Percentiles rank a stretch among this genome's conserved stretches.
Evolutionary conservation across 2,797 vertebrate species (phyloP).

Genomic region (Glyptemys insculpta): DNA sequence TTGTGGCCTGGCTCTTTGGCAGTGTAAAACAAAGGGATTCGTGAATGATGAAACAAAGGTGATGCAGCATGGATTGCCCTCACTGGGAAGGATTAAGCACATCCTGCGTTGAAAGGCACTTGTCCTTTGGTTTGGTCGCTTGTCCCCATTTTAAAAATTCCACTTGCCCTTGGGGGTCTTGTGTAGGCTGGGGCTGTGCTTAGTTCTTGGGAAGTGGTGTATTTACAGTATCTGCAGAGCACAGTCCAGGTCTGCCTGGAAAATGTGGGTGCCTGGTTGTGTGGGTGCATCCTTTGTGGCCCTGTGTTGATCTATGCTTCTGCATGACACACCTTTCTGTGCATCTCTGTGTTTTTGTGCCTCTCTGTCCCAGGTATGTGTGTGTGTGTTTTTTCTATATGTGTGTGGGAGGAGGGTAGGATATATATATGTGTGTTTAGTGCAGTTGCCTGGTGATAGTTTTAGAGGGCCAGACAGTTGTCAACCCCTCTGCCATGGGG

Average conservation of each 20-base stretch:
- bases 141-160: too few relatives aligned
- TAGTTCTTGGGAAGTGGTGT: background rate
- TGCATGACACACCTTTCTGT: background rate
- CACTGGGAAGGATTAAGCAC: background rate
- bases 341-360: background rate
- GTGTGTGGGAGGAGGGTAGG: background rate
- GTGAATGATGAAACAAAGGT: background rate
- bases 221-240: background rate
- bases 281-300: background rate
- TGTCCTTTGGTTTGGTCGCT: background rate
- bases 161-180: too few relatives aligned
- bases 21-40: background rate
- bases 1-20: background rate
- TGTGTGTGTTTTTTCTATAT: background rate
- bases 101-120: background rate
- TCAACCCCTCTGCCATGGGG: background rate
- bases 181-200: background rate
- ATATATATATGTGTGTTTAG: background rate
- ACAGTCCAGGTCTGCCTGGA: background rate
- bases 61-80: background rate
- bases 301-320: background rate
- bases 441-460: background rate
- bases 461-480: background rate
- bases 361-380: background rate
- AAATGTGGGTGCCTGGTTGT: background rate